A percentile compares a stretch with the other conserved stretches of the same genome.
Evolutionary conservation across 2,888 invertebrate species (phyloP).

Genomic region (Monopis laevigella): DNA sequence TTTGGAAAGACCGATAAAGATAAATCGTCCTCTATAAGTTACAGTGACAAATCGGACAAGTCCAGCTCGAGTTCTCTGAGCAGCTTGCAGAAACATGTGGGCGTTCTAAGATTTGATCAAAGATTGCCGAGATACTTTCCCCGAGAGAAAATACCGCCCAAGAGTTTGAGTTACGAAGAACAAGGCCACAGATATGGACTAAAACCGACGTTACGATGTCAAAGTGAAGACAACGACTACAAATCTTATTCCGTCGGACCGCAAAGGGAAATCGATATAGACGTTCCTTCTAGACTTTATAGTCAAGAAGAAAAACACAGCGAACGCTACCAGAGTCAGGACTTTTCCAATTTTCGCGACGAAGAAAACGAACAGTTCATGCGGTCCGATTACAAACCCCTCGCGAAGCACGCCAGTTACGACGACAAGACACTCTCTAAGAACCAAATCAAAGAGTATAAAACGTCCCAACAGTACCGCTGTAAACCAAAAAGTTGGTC

Average conservation of each 20-base stretch:
- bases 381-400: conserved; percentile 65
- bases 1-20: conserved; percentile 38
- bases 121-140: conserved; percentile 44
- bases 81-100: conserved; percentile 54
- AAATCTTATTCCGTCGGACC: conserved; percentile 51
- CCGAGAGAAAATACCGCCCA: conserved; percentile 48
- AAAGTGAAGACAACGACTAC: conserved; percentile 68
- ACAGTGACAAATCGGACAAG: conserved; percentile 60
- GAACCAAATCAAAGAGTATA: conserved; percentile 72
- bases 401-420: conserved; percentile 72
- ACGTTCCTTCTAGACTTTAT: conserved; percentile 64
- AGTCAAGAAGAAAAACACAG: conserved; percentile 71
- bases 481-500: conserved; percentile 71
- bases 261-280: conserved; percentile 65
- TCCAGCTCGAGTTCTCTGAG: conserved; percentile 62
- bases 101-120: conserved; percentile 46
- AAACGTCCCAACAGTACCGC: conserved; percentile 62
- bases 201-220: conserved; percentile 64
- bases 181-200: conserved; percentile 47
- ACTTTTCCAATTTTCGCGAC: conserved; percentile 62
- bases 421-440: conserved; percentile 72
- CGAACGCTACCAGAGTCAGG: conserved; percentile 72
- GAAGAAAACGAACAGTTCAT: conserved; percentile 45
- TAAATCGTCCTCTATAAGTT: conserved; percentile 61
- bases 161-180: conserved; percentile 61